Conservation (phyloP, 2,888 invertebrate species). For the Cheilosia variabilis region DNA sequence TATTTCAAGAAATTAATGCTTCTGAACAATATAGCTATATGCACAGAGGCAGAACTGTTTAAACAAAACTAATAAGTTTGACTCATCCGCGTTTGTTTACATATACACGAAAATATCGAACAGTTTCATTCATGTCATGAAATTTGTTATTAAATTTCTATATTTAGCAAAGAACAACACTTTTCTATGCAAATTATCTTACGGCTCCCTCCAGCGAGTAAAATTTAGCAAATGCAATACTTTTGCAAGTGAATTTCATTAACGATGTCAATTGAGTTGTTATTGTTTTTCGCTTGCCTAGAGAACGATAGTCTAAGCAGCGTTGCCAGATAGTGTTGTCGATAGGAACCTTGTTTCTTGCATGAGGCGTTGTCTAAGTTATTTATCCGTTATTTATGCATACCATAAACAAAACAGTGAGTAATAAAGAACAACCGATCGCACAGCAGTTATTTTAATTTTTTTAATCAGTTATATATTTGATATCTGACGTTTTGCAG, state of each 20-base stretch:
- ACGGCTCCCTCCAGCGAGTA: neutral
- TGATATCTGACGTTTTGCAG: too few species aligned
- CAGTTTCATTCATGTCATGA: neutral
- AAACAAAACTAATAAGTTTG: slow-evolving; percentile 1
- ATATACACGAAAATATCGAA: neutral
- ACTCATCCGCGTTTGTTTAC: slow-evolving; percentile 6
- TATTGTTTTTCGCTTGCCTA: neutral
- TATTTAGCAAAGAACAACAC: neutral
- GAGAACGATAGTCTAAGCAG: neutral
- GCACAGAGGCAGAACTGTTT: neutral
- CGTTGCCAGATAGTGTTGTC: neutral
- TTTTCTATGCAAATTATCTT: neutral
- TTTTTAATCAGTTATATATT: too few species aligned
- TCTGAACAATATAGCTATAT: slow-evolving; percentile 7
- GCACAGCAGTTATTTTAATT: too few species aligned
- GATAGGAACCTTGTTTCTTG: too few species aligned
- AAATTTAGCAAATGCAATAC: neutral
- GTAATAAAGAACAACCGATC: too few species aligned
- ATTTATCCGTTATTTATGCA: too few species aligned
- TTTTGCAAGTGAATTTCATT: neutral
- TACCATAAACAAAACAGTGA: too few species aligned
- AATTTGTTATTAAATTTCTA: slow-evolving; percentile 10
- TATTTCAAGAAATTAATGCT: slow-evolving; percentile 4
- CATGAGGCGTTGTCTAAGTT: too few species aligned
- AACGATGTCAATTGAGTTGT: neutral